These are phyloP conservation scores for Lasioglossum vierecki DNA, from an alignment of 2,888 invertebrate genomes.

Conservation along the genomic window DNA sequence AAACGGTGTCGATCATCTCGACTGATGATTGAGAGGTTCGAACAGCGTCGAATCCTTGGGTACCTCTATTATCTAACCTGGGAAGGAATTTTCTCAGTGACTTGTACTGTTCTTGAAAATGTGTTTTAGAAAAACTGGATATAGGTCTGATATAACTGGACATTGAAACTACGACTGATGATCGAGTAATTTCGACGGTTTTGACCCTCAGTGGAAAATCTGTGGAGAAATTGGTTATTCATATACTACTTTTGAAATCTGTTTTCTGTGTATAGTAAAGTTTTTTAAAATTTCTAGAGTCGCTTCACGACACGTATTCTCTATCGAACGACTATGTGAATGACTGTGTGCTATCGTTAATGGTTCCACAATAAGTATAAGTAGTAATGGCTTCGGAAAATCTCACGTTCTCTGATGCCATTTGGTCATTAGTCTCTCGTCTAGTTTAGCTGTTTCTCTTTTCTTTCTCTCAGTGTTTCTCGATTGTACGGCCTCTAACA, in stretches of 20 bases:
- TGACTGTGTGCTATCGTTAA: background rate
- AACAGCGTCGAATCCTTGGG: background rate
- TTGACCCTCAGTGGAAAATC: background rate
- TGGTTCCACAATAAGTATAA: constrained; percentile 44
- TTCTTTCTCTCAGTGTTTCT: constrained; percentile 16
- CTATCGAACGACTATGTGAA: background rate
- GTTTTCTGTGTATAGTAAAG: no score
- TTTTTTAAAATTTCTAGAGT: background rate
- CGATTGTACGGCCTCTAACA: constrained; percentile 64
- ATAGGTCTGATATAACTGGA: background rate
- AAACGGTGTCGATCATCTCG: constrained; percentile 8
- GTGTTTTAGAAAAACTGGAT: background rate
- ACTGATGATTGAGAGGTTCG: background rate
- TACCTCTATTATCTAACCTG: background rate
- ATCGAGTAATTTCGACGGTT: background rate
- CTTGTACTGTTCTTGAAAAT: background rate
- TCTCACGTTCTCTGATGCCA: constrained; percentile 79
- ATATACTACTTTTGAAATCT: background rate
- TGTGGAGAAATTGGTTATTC: background rate
- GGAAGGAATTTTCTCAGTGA: background rate
- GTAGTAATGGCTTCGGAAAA: constrained; percentile 62
- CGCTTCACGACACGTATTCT: background rate
- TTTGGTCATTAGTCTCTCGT: constrained; percentile 70
- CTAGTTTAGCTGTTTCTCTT: constrained; percentile 42
- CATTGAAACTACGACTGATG: background rate